Conservation (phyloP, 1,140 invertebrate species). For the Hetaerina americana region DNA sequence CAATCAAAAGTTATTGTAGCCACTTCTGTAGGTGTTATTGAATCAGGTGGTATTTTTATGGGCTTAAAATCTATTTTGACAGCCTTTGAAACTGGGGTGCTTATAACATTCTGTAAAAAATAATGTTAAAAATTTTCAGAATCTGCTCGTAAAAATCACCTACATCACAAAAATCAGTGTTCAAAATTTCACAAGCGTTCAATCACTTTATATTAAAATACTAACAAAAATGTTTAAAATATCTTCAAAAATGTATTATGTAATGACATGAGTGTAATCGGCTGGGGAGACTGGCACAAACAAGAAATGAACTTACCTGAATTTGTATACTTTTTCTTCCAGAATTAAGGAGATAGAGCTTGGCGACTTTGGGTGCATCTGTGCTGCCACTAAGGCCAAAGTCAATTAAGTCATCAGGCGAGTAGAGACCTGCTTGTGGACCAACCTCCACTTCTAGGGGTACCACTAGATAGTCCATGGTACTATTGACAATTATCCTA, state of each 20-base stretch:
- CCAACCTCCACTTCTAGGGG: conserved; percentile 81
- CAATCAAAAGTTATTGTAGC: conserved; percentile 64
- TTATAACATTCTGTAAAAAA: conserved; percentile 38
- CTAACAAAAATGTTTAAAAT: background rate
- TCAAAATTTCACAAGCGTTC: conserved; percentile 3
- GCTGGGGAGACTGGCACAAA: background rate
- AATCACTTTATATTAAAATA: too few species aligned
- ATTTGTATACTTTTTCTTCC: conserved; percentile 54
- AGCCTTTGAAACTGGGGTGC: conserved; percentile 42
- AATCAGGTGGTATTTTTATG: conserved; percentile 46
- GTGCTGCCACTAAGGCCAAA: conserved; percentile 65
- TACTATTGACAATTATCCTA: conserved; percentile 58
- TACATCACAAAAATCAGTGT: conserved; percentile 1
- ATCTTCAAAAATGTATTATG: background rate
- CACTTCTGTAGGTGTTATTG: conserved; percentile 43
- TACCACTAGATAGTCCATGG: conserved; percentile 54
- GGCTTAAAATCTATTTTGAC: conserved; percentile 44
- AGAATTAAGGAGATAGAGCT: conserved; percentile 57
- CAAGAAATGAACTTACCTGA: conserved; percentile 36
- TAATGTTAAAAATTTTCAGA: conserved; percentile 14
- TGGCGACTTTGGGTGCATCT: conserved; percentile 47
- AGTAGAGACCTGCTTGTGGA: conserved; percentile 55
- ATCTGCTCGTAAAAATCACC: conserved; percentile 4
- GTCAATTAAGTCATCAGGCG: conserved; percentile 62
- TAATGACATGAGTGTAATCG: background rate